Evolutionary conservation across 2,797 vertebrate genomes (phyloP).

Genomic region (Pangasius djambal): DNA sequence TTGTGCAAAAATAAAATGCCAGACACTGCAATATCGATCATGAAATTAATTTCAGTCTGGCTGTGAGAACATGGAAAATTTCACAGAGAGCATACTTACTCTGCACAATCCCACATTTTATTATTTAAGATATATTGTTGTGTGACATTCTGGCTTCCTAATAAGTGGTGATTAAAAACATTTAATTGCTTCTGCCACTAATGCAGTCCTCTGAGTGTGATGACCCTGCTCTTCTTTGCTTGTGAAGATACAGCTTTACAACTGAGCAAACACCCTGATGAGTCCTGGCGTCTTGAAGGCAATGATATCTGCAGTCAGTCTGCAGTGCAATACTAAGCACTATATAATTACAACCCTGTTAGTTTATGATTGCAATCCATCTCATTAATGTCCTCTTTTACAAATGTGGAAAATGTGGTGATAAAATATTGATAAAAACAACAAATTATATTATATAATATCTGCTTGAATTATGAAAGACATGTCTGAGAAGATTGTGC

Average conservation of each 20-base stretch:
- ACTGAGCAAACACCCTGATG: slow-evolving; percentile 7
- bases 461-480: slow-evolving; percentile 59
- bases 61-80: slow-evolving; percentile 58
- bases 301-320: not conserved
- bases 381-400: not conserved
- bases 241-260: not conserved
- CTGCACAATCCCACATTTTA: slow-evolving; percentile 35
- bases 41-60: slow-evolving; percentile 72
- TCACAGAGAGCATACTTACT: slow-evolving; percentile 57
- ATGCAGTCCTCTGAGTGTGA: not conserved
- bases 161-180: not conserved
- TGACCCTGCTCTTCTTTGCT: not conserved
- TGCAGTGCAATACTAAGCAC: not conserved
- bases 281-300: not conserved
- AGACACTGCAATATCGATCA: slow-evolving; percentile 65
- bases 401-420: not conserved
- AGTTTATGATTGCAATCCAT: not conserved
- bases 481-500: slow-evolving; percentile 47
- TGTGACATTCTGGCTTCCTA: not conserved
- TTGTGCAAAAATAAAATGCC: slow-evolving; percentile 41
- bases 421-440: slow-evolving; percentile 20
- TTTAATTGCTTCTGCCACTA: not conserved
- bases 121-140: not conserved
- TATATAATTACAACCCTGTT: not conserved
- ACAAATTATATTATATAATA: slow-evolving; percentile 9